A percentile compares a stretch with the other conserved stretches of the same genome.
Evolutionary conservation across 2,113 vertebrate species (phyloP).

Genomic region (Hiodon alosoides): DNA sequence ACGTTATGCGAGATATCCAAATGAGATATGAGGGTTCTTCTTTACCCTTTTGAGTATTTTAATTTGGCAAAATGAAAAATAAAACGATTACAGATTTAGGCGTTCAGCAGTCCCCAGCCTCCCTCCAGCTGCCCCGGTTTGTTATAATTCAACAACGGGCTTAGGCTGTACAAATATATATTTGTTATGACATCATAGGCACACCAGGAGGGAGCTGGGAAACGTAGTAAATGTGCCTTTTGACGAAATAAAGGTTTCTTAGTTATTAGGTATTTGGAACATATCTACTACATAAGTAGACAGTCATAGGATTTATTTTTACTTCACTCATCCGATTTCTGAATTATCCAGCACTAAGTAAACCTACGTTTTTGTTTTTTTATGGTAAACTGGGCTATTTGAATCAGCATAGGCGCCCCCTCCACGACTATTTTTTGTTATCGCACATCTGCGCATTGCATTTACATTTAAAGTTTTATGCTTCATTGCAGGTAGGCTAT

Average conservation of each 20-base stretch:
- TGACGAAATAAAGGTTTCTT: not conserved
- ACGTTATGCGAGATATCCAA: constrained; percentile 5
- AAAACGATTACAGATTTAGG: constrained; percentile 24
- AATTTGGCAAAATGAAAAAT: constrained; percentile 1
- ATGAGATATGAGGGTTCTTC: not conserved
- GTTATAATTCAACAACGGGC: constrained; percentile 69
- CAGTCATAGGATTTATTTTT: no score
- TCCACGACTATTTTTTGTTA: no score
- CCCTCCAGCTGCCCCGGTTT: constrained; percentile 54
- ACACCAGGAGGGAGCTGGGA: constrained; percentile 49
- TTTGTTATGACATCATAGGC: constrained; percentile 56
- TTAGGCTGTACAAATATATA: constrained; percentile 59
- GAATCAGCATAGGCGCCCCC: no score
- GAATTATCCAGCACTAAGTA: no score
- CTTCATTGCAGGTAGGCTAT: no score
- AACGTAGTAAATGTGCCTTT: constrained; percentile 39
- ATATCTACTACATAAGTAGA: no score
- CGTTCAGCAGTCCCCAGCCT: constrained; percentile 43
- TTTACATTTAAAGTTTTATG: no score
- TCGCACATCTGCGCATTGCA: no score
- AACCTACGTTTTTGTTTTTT: no score
- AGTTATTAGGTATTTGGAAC: no score
- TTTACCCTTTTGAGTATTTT: not conserved
- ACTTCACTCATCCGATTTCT: no score
- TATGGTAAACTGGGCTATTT: no score